phyloP scores from a whole-genome alignment of 2,113 vertebrate genomes.

The Thamnaconus septentrionalis region DNA sequence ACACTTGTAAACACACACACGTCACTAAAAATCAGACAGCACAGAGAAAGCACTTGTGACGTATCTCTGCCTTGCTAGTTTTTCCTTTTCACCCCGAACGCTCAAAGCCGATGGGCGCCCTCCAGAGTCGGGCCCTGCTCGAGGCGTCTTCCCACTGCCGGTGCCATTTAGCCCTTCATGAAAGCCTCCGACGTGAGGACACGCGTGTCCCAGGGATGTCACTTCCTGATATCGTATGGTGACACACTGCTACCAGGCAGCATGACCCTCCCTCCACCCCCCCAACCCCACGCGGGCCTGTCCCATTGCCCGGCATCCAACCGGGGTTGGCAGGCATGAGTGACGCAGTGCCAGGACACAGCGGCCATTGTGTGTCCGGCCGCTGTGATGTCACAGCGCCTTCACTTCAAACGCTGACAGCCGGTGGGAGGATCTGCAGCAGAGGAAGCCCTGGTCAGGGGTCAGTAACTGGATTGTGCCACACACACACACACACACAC shows the following conservation, averaged over 20 bases:
- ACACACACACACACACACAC: conserved; percentile 28
- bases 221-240: conserved; percentile 59
- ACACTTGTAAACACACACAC: no score
- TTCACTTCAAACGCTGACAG: conserved; percentile 71
- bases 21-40: no score
- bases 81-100: no score
- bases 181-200: no score
- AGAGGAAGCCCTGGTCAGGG: conserved; percentile 62
- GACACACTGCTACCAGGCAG: conserved; percentile 64
- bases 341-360: conserved; percentile 69
- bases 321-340: conserved; percentile 52
- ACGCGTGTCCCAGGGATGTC: conserved; percentile 7
- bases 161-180: no score
- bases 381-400: conserved; percentile 65
- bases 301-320: conserved; percentile 68
- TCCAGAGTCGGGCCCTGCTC: no score
- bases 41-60: no score
- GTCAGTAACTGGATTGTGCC: conserved; percentile 51
- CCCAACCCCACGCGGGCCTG: conserved; percentile 42
- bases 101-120: no score
- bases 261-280: conserved; percentile 17
- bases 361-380: conserved; percentile 66
- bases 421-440: conserved; percentile 54
- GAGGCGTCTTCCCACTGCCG: no score
- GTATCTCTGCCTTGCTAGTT: no score